phyloP scores from a whole-genome alignment of 2,888 invertebrate genomes.

The Allygus modestus region DNA sequence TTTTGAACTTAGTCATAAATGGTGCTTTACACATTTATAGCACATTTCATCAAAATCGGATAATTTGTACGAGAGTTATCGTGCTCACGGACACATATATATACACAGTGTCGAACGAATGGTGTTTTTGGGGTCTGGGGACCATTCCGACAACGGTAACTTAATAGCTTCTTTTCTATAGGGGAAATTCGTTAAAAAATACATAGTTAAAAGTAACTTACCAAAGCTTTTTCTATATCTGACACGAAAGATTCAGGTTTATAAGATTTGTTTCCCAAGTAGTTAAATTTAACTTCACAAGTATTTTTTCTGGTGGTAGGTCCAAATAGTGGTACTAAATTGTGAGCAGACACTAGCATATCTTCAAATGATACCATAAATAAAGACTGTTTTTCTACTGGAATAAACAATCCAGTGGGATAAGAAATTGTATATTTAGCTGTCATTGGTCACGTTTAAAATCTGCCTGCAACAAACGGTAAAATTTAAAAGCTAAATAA shows the following conservation, averaged over 20 bases:
- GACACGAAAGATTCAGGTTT: not conserved
- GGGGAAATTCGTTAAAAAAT: no score
- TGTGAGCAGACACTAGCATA: not conserved
- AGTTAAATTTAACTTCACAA: not conserved
- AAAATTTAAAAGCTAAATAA: no score
- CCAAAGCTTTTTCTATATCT: not conserved
- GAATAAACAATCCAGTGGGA: not conserved
- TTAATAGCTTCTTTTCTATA: no score
- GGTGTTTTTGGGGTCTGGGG: no score
- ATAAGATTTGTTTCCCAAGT: conserved; percentile 2
- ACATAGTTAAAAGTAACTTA: no score
- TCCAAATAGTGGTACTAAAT: not conserved
- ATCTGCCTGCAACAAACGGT: not conserved
- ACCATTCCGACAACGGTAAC: no score
- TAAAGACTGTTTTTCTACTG: conserved; percentile 3
- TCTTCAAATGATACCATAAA: not conserved
- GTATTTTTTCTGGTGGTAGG: not conserved
- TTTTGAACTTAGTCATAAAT: no score
- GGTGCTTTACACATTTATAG: no score
- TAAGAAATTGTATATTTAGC: not conserved
- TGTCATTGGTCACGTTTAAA: not conserved
- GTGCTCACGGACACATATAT: no score
- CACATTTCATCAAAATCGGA: no score
- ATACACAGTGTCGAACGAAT: no score
- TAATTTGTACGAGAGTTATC: no score